Conservation (phyloP, 2,888 invertebrate genomes). For the Gymnosoma rotundatum region DNA sequence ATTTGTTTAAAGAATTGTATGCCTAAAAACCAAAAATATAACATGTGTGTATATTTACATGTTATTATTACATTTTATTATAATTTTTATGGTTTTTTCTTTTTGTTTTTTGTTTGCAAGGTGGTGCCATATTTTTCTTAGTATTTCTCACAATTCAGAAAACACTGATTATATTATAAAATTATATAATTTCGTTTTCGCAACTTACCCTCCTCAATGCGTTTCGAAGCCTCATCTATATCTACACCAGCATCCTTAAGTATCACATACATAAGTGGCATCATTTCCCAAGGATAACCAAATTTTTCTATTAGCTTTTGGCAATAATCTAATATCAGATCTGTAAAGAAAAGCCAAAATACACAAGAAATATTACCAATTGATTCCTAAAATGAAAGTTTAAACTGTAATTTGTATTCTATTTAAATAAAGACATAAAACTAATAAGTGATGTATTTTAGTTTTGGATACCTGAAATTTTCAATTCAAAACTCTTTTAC, state of each 20-base stretch:
- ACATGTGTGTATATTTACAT: slow-evolving; percentile 7
- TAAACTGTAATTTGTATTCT: not conserved
- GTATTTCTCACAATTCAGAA: slow-evolving; percentile 47
- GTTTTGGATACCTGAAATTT: no score
- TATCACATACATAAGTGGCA: slow-evolving; percentile 91
- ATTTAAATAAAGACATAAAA: no score
- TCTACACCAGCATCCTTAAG: slow-evolving; percentile 89
- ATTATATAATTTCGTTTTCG: not conserved
- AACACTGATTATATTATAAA: slow-evolving; percentile 56
- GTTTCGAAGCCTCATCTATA: slow-evolving; percentile 88
- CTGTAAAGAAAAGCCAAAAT: slow-evolving; percentile 76
- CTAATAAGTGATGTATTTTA: no score
- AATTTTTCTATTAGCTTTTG: slow-evolving; percentile 89
- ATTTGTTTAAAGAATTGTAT: slow-evolving; percentile 49
- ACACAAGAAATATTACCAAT: not conserved
- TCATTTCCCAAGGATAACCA: slow-evolving; percentile 90
- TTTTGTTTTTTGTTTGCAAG: not conserved
- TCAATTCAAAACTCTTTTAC: no score
- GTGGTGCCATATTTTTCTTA: not conserved
- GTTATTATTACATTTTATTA: no score
- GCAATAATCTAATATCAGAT: slow-evolving; percentile 81
- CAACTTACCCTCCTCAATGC: slow-evolving; percentile 89
- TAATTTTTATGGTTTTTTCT: no score
- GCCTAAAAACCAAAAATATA: slow-evolving; percentile 58
- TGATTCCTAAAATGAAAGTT: not conserved